Evolutionary conservation across 30 jellyfish, hydroid and myxozoan genomes (phyloP), one percentile per base, ranked within the genome.

Genomic region (Cassiopea andromeda): DNA sequence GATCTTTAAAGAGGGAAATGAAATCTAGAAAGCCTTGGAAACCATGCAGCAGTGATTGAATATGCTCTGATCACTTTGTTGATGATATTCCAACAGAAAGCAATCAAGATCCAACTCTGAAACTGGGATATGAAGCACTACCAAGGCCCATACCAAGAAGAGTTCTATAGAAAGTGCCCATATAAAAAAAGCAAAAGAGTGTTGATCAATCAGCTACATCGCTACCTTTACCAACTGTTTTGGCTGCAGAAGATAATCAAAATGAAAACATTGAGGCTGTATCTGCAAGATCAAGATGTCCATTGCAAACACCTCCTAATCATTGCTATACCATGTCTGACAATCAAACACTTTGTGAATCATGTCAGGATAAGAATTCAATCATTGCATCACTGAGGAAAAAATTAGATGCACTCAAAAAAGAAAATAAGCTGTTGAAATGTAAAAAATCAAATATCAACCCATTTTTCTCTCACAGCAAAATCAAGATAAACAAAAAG

Each of bases 41-140:
- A 7, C 90, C 90, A n/a, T n/a, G 90, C 17, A 46, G 46, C 12
- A 81, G 90, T 64, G 90, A 81, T 60, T 44, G 54, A 16, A 82
- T 81, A 54, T 81, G 90, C 81, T 81, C 90, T 12, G n/a, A n/a
- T n/a, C n/a, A n/a, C n/a, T n/a, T n/a, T n/a, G n/a, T n/a, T n/a
- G n/a, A n/a, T n/a, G n/a, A 71, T 10, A 67, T 61, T 14, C 90
- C 90, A 44, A 81, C 90, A 17, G 82, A 27, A 15, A 64, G 14
- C 38, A 81, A 81, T 46, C 82, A 81, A 1, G 60, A 27, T 69
- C 73, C 82, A 69, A 15, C 64, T 44, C 48, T 81, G 73, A 50
- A 68, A 27, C 54, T 81, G 12, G 90, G 82, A 27, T 81, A 69
- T 44, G 80, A 81, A 43, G 48, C 54, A 12, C 46, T 58, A 46